phyloP scores from a whole-genome alignment of 2,888 invertebrate genomes.

The Shargacucullia verbasci region DNA sequence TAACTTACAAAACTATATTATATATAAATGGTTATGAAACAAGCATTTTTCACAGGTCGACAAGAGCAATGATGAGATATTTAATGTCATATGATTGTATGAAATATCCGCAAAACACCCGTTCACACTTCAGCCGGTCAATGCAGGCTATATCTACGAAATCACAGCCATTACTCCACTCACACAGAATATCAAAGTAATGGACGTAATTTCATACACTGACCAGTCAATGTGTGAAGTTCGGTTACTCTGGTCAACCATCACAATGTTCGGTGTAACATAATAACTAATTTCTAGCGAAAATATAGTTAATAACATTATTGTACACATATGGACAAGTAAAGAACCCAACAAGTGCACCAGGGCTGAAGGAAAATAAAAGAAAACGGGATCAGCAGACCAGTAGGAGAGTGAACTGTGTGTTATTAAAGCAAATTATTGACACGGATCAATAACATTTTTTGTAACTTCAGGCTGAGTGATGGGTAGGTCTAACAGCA shows the following conservation, averaged over 20 bases:
- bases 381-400: conserved; percentile 54
- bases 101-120: no score
- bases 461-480: neutral
- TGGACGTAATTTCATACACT: conserved; percentile 2
- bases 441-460: neutral
- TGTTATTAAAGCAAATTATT: neutral
- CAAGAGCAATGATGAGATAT: conserved; percentile 52
- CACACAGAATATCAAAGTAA: conserved; percentile 10
- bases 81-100: no score
- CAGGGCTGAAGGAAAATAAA: conserved; percentile 55
- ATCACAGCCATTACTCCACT: conserved; percentile 9
- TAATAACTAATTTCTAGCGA: conserved; percentile 47
- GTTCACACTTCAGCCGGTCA: conserved; percentile 4
- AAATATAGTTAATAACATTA: conserved; percentile 35
- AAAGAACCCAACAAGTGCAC: conserved; percentile 73
- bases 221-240: conserved; percentile 4
- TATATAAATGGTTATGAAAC: conserved; percentile 30
- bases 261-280: conserved; percentile 62
- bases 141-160: neutral
- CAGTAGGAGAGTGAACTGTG: conserved; percentile 33
- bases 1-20: conserved; percentile 39
- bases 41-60: conserved; percentile 59
- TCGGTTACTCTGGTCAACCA: conserved; percentile 69
- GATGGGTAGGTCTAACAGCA: neutral
- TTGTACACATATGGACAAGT: conserved; percentile 63